Conservation (phyloP, 1,140 invertebrate species). For the Apis florea region DNA sequence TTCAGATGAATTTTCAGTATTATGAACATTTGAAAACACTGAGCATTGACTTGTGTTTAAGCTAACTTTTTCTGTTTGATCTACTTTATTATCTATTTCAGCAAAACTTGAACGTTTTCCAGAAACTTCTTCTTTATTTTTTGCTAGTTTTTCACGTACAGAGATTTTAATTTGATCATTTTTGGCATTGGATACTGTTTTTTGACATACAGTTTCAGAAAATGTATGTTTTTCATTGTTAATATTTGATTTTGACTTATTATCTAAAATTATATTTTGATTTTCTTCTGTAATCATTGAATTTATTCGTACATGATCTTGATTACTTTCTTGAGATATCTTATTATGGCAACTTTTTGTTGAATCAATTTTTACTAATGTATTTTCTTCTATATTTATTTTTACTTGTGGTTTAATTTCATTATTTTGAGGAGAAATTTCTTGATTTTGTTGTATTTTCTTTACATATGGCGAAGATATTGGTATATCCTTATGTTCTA, state of each 20-base stretch:
- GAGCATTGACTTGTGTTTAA: slow-evolving; percentile 46
- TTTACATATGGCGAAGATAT: slow-evolving; percentile 69
- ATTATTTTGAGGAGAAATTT: slow-evolving; percentile 39
- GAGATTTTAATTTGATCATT: slow-evolving; percentile 73
- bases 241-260: slow-evolving; percentile 44
- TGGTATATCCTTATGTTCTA: slow-evolving; percentile 74
- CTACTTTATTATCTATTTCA: slow-evolving; percentile 65
- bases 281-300: slow-evolving; percentile 38
- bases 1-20: slow-evolving; percentile 22
- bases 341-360: slow-evolving; percentile 48
- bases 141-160: slow-evolving; percentile 68
- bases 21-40: slow-evolving; percentile 30
- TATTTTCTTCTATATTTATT: slow-evolving; percentile 20
- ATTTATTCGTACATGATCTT: slow-evolving; percentile 41
- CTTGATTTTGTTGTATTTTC: slow-evolving; percentile 60
- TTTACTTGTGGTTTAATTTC: slow-evolving; percentile 52
- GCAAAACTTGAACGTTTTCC: slow-evolving; percentile 71
- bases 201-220: slow-evolving; percentile 66
- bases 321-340: slow-evolving; percentile 39
- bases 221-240: slow-evolving; percentile 57
- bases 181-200: slow-evolving; percentile 71
- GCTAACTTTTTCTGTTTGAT: slow-evolving; percentile 51
- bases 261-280: slow-evolving; percentile 45
- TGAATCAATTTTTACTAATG: slow-evolving; percentile 26
- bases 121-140: slow-evolving; percentile 70